Conservation (phyloP, 2,888 invertebrate genomes). For the Drosophila helvetica region DNA sequence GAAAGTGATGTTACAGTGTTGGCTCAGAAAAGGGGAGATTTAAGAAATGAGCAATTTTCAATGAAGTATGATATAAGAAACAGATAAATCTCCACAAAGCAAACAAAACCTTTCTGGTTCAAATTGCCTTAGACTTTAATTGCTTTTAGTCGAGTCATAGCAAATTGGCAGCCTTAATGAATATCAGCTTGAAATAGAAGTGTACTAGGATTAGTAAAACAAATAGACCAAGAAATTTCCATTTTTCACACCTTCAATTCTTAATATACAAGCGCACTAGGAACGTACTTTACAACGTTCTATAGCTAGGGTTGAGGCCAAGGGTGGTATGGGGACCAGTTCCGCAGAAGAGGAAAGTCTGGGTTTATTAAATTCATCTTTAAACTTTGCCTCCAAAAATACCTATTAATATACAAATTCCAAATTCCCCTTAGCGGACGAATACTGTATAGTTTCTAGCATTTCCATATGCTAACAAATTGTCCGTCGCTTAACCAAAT, state of each 20-base stretch:
- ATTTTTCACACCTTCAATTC: no score
- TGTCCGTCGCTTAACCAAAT: constrained; percentile 1
- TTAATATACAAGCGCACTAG: no score
- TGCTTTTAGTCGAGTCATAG: background rate
- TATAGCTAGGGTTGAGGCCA: no score
- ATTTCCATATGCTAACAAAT: constrained; percentile 10
- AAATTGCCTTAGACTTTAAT: background rate
- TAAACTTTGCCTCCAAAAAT: background rate
- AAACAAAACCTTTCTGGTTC: background rate
- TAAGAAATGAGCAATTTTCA: background rate
- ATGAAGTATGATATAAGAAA: background rate
- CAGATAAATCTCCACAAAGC: no score
- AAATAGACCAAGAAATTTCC: no score
- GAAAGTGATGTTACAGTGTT: background rate
- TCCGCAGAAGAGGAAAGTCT: no score
- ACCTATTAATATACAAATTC: background rate
- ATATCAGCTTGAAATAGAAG: background rate
- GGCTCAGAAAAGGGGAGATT: background rate
- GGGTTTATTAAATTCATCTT: background rate
- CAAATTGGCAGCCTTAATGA: background rate
- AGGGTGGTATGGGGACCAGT: no score
- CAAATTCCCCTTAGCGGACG: no score
- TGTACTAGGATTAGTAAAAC: background rate
- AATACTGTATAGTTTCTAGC: background rate
- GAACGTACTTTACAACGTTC: no score